A percentile compares a stretch with the other conserved stretches of the same genome.
These are phyloP conservation scores for Drosophila basisetae DNA, from an alignment of 2,888 invertebrate species.

Conservation along the genomic window DNA sequence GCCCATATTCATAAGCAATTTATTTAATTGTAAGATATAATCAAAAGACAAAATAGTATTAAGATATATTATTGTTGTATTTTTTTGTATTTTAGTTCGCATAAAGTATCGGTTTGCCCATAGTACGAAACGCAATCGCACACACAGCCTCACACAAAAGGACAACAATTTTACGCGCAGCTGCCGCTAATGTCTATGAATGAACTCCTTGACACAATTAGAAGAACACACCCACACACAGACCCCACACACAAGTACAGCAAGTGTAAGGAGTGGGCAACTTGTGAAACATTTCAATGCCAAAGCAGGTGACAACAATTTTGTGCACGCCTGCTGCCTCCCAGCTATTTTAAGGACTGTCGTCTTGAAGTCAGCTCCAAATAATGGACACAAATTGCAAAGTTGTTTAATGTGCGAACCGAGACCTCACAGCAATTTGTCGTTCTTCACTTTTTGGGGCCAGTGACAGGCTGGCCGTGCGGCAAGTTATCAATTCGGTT, in stretches of 20 bases:
- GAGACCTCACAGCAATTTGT: slow-evolving; percentile 72
- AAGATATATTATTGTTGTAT: neutral
- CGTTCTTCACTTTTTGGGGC: slow-evolving; percentile 63
- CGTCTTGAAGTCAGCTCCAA: slow-evolving; percentile 68
- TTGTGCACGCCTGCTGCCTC: slow-evolving; percentile 7
- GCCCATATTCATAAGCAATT: neutral
- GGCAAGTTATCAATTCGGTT: slow-evolving; percentile 21
- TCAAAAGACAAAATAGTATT: neutral
- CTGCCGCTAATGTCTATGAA: slow-evolving; percentile 76
- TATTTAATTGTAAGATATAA: neutral
- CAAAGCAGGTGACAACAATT: slow-evolving; percentile 59
- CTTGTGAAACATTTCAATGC: slow-evolving; percentile 58
- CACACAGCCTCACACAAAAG: slow-evolving; percentile 11
- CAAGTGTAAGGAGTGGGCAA: slow-evolving; percentile 10
- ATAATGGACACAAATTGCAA: slow-evolving; percentile 79
- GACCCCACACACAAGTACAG: slow-evolving; percentile 9
- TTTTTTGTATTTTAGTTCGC: too few relatives aligned
- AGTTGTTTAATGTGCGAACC: slow-evolving; percentile 76
- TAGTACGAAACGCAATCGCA: slow-evolving; percentile 5
- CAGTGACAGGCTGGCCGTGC: slow-evolving; percentile 9
- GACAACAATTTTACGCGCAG: slow-evolving; percentile 51
- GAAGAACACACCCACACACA: slow-evolving; percentile 23
- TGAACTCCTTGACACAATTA: slow-evolving; percentile 83
- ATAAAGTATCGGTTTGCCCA: neutral
- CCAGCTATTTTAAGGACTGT: neutral